phyloP scores from a whole-genome alignment of 2,797 vertebrate genomes.

The Hirundo rustica region DNA sequence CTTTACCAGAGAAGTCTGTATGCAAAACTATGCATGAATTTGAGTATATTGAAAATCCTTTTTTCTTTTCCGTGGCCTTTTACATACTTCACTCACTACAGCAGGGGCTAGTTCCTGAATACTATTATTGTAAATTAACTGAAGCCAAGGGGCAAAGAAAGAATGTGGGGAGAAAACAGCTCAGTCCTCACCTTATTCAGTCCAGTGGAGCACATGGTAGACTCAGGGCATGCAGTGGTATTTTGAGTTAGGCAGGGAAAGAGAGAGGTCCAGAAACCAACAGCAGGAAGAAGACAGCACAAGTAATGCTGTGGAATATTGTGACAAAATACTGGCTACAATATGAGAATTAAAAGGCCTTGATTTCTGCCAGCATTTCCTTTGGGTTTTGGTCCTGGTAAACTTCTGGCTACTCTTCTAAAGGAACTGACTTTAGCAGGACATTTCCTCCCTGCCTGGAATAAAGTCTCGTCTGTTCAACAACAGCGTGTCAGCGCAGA shows the following conservation, averaged over 20 bases:
- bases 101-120: background rate
- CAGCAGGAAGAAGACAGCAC: background rate
- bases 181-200: background rate
- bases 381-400: background rate
- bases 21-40: background rate
- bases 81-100: background rate
- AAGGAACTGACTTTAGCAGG: background rate
- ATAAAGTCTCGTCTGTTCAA: background rate
- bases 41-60: background rate
- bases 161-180: too few relatives aligned
- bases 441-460: background rate
- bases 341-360: background rate
- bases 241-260: background rate
- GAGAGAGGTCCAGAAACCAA: background rate
- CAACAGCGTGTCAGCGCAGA: rapidly evolving
- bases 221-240: background rate
- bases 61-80: background rate
- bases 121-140: background rate
- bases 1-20: background rate
- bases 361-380: background rate
- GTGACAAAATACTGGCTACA: background rate
- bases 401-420: background rate
- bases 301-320: too few relatives aligned
- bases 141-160: background rate
- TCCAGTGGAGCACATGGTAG: background rate